These are phyloP conservation scores for Smittia aterrima DNA, from an alignment of 2,888 invertebrate species.

Conservation along the genomic window DNA sequence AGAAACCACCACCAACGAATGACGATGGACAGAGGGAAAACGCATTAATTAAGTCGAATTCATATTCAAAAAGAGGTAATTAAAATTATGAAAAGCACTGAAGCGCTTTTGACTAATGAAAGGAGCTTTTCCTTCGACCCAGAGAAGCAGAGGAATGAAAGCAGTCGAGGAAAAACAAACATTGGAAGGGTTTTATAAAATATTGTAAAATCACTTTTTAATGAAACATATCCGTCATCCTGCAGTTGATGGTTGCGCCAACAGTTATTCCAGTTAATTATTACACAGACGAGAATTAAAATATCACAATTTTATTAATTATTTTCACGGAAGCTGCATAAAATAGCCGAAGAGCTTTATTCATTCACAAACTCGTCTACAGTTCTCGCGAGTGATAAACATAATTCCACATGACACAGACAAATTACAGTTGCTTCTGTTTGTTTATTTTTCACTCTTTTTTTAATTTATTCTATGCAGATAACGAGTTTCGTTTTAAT, in stretches of 20 bases:
- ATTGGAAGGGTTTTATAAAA: neutral
- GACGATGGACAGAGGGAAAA: neutral
- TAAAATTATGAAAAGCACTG: neutral
- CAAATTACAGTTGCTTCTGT: slow-evolving; percentile 8
- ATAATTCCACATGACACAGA: slow-evolving; percentile 34
- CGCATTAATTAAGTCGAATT: neutral
- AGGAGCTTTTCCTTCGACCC: neutral
- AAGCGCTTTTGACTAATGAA: slow-evolving; percentile 3
- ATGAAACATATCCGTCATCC: neutral
- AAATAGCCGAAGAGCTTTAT: neutral
- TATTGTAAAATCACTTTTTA: neutral
- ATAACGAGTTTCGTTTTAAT: slow-evolving; percentile 37
- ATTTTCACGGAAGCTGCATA: neutral
- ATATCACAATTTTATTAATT: neutral
- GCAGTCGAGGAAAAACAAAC: neutral
- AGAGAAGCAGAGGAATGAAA: neutral
- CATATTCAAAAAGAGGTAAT: neutral
- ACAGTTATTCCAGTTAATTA: too few relatives aligned
- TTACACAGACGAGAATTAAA: neutral
- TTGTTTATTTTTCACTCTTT: neutral
- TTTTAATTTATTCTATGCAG: slow-evolving; percentile 16
- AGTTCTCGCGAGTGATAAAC: slow-evolving; percentile 12
- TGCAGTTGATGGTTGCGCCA: neutral
- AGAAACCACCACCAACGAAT: too few relatives aligned
- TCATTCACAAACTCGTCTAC: too few relatives aligned